A percentile compares a stretch with the other conserved stretches of the same genome.
Evolutionary conservation across 23 tunicate genomes (phyloP).

Genomic region (Trididemnum miniatum): DNA sequence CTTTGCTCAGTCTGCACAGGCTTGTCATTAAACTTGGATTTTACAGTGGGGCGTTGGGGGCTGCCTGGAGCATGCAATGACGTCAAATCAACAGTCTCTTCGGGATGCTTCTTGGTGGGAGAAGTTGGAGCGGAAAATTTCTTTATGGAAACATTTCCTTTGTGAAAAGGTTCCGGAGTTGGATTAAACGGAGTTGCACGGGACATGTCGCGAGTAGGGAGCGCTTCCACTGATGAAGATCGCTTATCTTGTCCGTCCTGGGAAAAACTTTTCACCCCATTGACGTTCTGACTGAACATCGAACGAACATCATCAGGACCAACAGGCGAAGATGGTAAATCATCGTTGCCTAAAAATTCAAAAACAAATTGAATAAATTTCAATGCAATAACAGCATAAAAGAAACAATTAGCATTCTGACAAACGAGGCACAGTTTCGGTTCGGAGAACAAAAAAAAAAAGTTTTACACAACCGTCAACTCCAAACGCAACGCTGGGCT

Average conservation of each 20-base stretch:
- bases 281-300: neutral
- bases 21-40: neutral
- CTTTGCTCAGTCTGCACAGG: neutral
- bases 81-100: conserved; percentile 2
- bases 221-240: neutral
- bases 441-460: neutral
- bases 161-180: neutral
- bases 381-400: too few relatives aligned
- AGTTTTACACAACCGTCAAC: neutral
- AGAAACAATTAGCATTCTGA: too few relatives aligned
- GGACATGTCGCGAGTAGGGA: neutral
- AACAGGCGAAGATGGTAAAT: neutral
- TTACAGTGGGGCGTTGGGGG: neutral
- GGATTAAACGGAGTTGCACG: neutral
- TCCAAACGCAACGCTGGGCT: too few relatives aligned
- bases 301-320: neutral
- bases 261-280: neutral
- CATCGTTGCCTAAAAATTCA: neutral
- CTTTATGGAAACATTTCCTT: neutral
- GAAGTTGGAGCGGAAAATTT: neutral
- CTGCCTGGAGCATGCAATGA: conserved; percentile 27
- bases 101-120: neutral
- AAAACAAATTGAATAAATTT: too few relatives aligned
- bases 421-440: too few relatives aligned
- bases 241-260: neutral